These are phyloP conservation scores for Linnaemya tessellans DNA, from an alignment of 2,888 invertebrate genomes.

Conservation along the genomic window DNA sequence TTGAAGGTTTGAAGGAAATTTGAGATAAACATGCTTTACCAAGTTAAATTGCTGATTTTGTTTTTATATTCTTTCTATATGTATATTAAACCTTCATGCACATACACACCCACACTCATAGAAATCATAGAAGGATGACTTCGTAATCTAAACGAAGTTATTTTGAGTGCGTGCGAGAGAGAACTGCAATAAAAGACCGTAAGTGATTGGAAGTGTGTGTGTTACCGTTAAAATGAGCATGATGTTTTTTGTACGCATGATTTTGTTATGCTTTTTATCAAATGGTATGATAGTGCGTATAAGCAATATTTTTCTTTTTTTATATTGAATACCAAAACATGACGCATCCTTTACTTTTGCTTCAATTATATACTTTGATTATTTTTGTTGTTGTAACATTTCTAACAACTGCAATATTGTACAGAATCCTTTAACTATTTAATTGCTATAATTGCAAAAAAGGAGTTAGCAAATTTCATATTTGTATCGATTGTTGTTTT, in stretches of 20 bases:
- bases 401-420: background rate
- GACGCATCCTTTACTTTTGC: slow-evolving; percentile 11
- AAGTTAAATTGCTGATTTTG: slow-evolving; percentile 25
- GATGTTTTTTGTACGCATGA: slow-evolving; percentile 54
- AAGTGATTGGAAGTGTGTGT: background rate
- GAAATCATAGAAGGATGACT: slow-evolving; percentile 51
- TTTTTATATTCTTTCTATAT: slow-evolving; percentile 39
- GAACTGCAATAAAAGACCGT: background rate
- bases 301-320: slow-evolving; percentile 51
- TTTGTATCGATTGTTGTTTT: too few species aligned
- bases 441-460: background rate
- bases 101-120: background rate
- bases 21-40: slow-evolving; percentile 61
- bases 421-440: background rate
- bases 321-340: background rate
- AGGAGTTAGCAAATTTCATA: background rate
- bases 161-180: slow-evolving; percentile 39
- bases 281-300: slow-evolving; percentile 67
- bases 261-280: slow-evolving; percentile 45
- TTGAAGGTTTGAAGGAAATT: slow-evolving; percentile 50
- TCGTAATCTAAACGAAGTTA: slow-evolving; percentile 57
- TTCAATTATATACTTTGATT: background rate
- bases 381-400: too few species aligned
- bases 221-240: slow-evolving; percentile 33
- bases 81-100: slow-evolving; percentile 5